phyloP scores from a whole-genome alignment of 2,797 vertebrate species.

The Myotis pilosus region DNA sequence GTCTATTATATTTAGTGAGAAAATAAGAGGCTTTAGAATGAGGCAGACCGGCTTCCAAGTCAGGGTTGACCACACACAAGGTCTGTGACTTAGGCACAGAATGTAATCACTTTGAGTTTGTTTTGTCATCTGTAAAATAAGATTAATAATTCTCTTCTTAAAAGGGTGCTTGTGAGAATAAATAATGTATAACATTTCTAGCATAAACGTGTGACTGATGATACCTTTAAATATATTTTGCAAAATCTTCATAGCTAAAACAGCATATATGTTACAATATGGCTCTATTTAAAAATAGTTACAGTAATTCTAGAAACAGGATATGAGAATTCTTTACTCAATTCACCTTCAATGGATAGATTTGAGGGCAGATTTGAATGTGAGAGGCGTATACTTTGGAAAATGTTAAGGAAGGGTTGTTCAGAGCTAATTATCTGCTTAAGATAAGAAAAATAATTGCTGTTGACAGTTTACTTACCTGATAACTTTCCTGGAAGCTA shows the following conservation, averaged over 20 bases:
- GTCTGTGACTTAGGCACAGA: constrained; percentile 11
- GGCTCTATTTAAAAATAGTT: constrained; percentile 12
- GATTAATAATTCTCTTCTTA: neutral
- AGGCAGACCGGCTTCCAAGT: neutral
- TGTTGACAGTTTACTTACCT: constrained; percentile 30
- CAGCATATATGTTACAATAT: neutral
- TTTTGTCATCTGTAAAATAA: constrained; percentile 37
- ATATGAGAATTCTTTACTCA: constrained; percentile 50
- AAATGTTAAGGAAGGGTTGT: constrained; percentile 41
- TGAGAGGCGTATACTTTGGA: neutral
- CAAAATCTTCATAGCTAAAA: constrained; percentile 31
- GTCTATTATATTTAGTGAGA: neutral
- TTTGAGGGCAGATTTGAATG: constrained; percentile 55
- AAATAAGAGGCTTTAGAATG: constrained; percentile 14
- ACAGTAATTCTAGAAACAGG: constrained; percentile 49
- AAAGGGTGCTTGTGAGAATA: neutral
- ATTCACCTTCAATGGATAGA: constrained; percentile 34
- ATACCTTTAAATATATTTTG: constrained; percentile 37
- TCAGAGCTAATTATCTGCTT: constrained; percentile 43
- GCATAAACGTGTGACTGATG: constrained; percentile 2
- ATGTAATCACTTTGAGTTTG: neutral
- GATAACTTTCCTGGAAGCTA: constrained; percentile 10
- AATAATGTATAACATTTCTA: constrained; percentile 13
- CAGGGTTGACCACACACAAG: neutral
- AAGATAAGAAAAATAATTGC: constrained; percentile 59